Conservation (phyloP, 2,888 invertebrate species). For the Strigamia crassipes region DNA sequence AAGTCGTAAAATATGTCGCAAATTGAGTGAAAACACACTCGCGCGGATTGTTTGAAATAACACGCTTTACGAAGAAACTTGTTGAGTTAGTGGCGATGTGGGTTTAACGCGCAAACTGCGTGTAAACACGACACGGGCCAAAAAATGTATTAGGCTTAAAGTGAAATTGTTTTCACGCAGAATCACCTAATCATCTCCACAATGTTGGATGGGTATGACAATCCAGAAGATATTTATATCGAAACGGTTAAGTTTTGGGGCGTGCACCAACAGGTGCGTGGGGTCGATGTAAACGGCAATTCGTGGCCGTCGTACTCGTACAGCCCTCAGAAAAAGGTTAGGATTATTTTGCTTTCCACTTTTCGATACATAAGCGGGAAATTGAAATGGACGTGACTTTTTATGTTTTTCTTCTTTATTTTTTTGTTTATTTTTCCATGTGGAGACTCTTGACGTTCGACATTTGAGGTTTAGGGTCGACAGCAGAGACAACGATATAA, state of each 20-base stretch:
- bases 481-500: conserved; percentile 12
- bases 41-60: not conserved
- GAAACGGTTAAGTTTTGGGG: conserved; percentile 29
- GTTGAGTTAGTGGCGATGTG: too few species aligned
- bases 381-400: not conserved
- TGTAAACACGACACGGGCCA: too few species aligned
- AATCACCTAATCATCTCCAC: not conserved
- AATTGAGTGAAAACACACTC: not conserved
- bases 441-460: not conserved
- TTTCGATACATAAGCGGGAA: not conserved
- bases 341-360: not conserved
- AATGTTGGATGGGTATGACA: conserved; percentile 14
- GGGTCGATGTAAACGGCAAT: not conserved
- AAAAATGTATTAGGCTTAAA: too few species aligned
- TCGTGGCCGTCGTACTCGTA: not conserved
- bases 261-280: not conserved
- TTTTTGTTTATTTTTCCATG: not conserved
- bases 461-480: not conserved
- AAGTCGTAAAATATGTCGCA: not conserved
- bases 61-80: not conserved
- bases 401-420: not conserved
- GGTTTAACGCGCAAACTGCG: not conserved
- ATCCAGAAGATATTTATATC: not conserved
- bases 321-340: not conserved
- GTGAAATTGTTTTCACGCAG: not conserved